A percentile compares a stretch with the other conserved stretches of the same genome.
phyloP scores from a whole-genome alignment of 2,888 invertebrate species.

The Xestia ashworthii region DNA sequence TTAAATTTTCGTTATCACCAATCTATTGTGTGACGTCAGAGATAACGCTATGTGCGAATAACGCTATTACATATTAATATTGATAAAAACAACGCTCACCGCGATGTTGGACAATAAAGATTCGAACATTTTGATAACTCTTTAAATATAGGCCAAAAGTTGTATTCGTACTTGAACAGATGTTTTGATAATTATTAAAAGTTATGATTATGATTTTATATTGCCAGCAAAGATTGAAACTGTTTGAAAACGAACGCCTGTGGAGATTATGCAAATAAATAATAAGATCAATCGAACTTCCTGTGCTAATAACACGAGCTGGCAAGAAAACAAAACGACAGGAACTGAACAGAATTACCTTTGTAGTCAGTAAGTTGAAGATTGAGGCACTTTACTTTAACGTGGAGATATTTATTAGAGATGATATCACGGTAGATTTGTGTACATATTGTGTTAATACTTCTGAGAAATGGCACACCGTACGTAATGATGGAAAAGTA shows the following conservation, averaged over 20 bases:
- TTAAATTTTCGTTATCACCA: constrained; percentile 77
- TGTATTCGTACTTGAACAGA: constrained; percentile 14
- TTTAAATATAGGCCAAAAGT: constrained; percentile 21
- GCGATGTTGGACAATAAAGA: constrained; percentile 41
- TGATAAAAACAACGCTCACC: constrained; percentile 59
- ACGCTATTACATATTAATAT: constrained; percentile 66
- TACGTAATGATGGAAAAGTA: constrained; percentile 41
- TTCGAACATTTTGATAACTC: constrained; percentile 54
- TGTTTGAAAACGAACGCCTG: constrained; percentile 39
- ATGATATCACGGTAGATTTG: constrained; percentile 38
- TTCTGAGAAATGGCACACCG: constrained; percentile 29
- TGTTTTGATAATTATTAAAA: constrained; percentile 27
- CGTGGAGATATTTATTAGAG: constrained; percentile 46
- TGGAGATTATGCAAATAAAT: constrained; percentile 45
- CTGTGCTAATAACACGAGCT: constrained; percentile 42
- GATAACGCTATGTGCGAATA: constrained; percentile 70
- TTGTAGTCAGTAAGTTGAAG: constrained; percentile 44
- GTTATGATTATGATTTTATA: constrained; percentile 16
- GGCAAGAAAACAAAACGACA: constrained; percentile 42
- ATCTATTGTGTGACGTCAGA: constrained; percentile 76
- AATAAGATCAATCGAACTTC: constrained; percentile 52
- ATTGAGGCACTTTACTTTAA: constrained; percentile 42
- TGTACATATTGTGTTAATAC: constrained; percentile 41
- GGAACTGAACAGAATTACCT: constrained; percentile 58
- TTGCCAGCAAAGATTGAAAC: constrained; percentile 25